A percentile compares a stretch with the other conserved stretches of the same genome.
Conservation (phyloP, 2,888 invertebrate species). For the Mesopsocus fuscifrons region DNA sequence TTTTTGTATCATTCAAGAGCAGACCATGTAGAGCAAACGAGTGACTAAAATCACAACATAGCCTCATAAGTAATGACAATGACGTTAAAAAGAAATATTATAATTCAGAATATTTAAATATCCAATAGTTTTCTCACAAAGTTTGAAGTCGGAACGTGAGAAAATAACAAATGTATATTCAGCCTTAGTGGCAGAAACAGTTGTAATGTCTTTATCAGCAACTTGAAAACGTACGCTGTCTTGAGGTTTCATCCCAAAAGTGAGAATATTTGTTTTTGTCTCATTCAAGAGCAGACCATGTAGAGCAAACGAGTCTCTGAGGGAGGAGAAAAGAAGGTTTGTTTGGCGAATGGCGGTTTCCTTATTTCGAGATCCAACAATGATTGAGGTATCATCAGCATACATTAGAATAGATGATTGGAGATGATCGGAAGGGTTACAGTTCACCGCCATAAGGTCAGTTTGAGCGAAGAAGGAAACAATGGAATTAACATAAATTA, state of each 20-base stretch:
- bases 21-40: background rate
- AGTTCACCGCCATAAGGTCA: too few species aligned
- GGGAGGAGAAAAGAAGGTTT: background rate
- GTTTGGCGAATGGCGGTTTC: background rate
- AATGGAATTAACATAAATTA: background rate
- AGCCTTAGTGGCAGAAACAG: background rate
- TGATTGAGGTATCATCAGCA: conserved; percentile 1
- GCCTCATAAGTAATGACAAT: too few species aligned
- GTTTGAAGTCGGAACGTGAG: too few species aligned
- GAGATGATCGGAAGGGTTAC: too few species aligned
- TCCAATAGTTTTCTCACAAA: too few species aligned
- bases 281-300: background rate
- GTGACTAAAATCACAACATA: too few species aligned
- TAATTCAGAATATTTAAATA: too few species aligned
- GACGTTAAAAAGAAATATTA: too few species aligned
- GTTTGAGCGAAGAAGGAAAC: background rate
- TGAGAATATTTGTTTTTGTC: background rate
- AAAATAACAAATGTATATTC: too few species aligned
- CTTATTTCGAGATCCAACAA: background rate
- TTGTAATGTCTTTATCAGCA: background rate
- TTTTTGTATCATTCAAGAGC: background rate
- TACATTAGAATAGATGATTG: background rate
- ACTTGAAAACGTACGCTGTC: background rate
- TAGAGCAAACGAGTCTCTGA: background rate
- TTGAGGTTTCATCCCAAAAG: background rate